A percentile compares a stretch with the other conserved stretches of the same genome.
Evolutionary conservation across 1,140 invertebrate genomes (phyloP).

Genomic region (Zaprionus davidi): DNA sequence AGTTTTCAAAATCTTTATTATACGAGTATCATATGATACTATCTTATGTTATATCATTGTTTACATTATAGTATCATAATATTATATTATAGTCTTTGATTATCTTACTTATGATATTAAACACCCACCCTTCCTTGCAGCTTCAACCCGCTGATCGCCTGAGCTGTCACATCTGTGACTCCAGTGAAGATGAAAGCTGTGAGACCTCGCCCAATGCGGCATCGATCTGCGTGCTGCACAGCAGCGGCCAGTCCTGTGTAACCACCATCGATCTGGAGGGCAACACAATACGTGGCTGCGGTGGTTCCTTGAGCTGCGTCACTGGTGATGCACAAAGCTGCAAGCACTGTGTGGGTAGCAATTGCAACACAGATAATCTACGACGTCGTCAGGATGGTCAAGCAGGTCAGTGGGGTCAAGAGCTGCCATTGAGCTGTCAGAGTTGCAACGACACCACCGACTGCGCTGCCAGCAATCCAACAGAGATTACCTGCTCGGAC

Average conservation of each 20-base stretch:
- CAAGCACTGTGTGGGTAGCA: constrained; percentile 44
- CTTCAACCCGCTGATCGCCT: constrained; percentile 67
- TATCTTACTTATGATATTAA: not conserved
- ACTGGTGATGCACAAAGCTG: constrained; percentile 37
- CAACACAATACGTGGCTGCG: constrained; percentile 71
- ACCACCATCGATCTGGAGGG: constrained; percentile 51
- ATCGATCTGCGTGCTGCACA: constrained; percentile 54
- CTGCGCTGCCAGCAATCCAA: constrained; percentile 33
- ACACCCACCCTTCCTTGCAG: constrained; percentile 25
- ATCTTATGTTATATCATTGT: too few species aligned
- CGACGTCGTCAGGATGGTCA: constrained; percentile 60
- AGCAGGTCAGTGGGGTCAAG: constrained; percentile 70
- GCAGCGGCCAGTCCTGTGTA: constrained; percentile 50
- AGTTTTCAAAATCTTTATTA: too few species aligned
- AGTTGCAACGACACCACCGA: constrained; percentile 44
- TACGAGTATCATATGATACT: too few species aligned
- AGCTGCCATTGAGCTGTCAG: constrained; percentile 63
- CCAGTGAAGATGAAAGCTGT: constrained; percentile 41
- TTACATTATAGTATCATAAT: too few species aligned
- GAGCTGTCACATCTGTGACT: constrained; percentile 68
- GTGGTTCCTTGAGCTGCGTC: constrained; percentile 48
- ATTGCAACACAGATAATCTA: constrained; percentile 69
- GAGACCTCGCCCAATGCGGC: constrained; percentile 39
- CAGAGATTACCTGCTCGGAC: constrained; percentile 31
- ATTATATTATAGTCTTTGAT: not conserved